A percentile compares a stretch with the other conserved stretches of the same genome.
These are phyloP conservation scores for Calypte anna DNA, from an alignment of 2,113 vertebrate species.

Conservation along the genomic window DNA sequence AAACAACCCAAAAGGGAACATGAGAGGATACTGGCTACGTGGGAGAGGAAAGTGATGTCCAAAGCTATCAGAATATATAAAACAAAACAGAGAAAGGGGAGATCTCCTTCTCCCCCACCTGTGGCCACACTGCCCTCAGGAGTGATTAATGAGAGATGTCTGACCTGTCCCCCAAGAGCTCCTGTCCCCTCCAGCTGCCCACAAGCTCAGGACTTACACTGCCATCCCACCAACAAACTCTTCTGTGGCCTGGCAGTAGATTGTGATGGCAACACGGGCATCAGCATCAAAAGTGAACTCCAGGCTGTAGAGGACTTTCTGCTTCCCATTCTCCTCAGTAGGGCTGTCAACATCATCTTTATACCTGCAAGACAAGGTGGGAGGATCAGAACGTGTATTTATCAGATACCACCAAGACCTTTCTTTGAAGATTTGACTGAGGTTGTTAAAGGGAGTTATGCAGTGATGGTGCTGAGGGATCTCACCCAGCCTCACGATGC, in stretches of 20 bases:
- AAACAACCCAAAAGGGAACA: not conserved
- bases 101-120: not conserved
- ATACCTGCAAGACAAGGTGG: slow-evolving; percentile 77
- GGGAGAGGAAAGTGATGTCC: not conserved
- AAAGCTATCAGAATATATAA: not conserved
- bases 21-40: not conserved
- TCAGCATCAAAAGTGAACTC: slow-evolving; percentile 98
- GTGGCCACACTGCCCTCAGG: not conserved
- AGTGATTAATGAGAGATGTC: not conserved
- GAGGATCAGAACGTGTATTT: not conserved
- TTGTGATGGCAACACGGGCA: slow-evolving; percentile 93
- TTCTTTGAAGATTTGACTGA: not conserved
- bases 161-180: not conserved
- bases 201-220: slow-evolving; percentile 80
- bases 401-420: not conserved
- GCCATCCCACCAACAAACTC: slow-evolving; percentile 95
- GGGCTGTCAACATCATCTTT: slow-evolving; percentile 92
- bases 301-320: slow-evolving; percentile 91
- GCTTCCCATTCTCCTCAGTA: slow-evolving; percentile 86
- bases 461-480: not conserved
- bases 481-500: not conserved
- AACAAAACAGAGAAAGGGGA: not conserved
- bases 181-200: not conserved
- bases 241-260: slow-evolving; percentile 95
- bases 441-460: not conserved